Base-by-base conservation (phyloP, 2,113 vertebrate genomes). In the Patagioenas fasciata region DNA sequence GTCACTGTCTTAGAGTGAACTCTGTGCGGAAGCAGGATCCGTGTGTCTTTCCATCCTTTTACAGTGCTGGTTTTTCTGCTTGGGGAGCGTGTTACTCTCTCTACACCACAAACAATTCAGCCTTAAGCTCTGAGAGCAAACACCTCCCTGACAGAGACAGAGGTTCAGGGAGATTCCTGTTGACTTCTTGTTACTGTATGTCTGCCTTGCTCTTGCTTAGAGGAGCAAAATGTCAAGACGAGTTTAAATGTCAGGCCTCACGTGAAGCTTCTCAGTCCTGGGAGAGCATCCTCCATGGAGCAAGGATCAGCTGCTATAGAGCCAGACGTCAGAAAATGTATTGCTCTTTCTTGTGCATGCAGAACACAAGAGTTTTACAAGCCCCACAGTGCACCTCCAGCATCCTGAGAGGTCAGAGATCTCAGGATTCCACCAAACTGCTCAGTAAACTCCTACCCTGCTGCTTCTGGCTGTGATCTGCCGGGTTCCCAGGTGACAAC, bases 271-370 rank as follows among this genome's bases (percentile, higher is more conserved):
- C 69, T 71, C 65, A 61, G 60, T 18, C 36, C 44, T 0, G 1
- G 28, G 12, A 0, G 19, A 62, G 60, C 70, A 51, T 62, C 71
- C 28, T 67, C 65, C 13, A 1, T 1, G 7, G 24, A 89, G 65
- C 60, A 40, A 57, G 42, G 65, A 72, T 57, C n/a, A 50, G 18
- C 56, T 0, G 1, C 73, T 36, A 6, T 60, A 50, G 34, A 34
- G 53, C 28, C 31, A 29, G 50, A 31, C 0, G 0, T 14, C 0
- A 0, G 42, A 73, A 13, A 56, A 42, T 0, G 4, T 3, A 44
- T 31, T 75, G 47, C 80, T 75, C 74, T 75, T 80, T 61, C 34
- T 24, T 38, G 34, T 15, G 42, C 34, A 3, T 3, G 34, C n/a
- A 13, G 15, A 6, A 31, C 0, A 0, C 19, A 44, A 7, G 28